These are phyloP conservation scores for Channa argus DNA, from an alignment of 2,113 vertebrate genomes.

Conservation along the genomic window DNA sequence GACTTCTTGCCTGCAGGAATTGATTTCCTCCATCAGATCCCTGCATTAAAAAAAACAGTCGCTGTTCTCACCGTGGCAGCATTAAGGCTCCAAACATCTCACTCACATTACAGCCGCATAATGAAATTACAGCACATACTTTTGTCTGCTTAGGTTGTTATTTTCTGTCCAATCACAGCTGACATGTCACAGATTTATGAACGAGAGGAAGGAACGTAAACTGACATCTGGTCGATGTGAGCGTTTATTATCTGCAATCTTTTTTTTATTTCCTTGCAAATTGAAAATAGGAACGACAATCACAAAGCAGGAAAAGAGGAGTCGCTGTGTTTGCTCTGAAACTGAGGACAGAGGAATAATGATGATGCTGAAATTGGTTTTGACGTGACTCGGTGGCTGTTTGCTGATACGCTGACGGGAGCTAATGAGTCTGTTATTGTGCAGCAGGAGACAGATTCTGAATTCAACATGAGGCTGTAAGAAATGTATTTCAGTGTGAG, in stretches of 20 bases:
- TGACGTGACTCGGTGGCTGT: conserved; percentile 3
- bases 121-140: conserved; percentile 14
- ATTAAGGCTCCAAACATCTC: not conserved
- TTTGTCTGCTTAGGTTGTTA: not conserved
- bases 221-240: conserved; percentile 25
- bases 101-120: conserved; percentile 4
- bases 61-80: not conserved
- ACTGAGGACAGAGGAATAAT: conserved; percentile 38
- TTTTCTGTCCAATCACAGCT: conserved; percentile 22
- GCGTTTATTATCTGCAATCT: conserved; percentile 42
- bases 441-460: conserved; percentile 18
- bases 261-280: conserved; percentile 55
- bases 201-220: conserved; percentile 7
- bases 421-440: conserved; percentile 37
- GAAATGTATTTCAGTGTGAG: not conserved
- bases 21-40: conserved; percentile 8
- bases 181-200: conserved; percentile 33
- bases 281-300: conserved; percentile 62
- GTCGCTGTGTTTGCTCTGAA: conserved; percentile 35
- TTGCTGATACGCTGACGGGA: conserved; percentile 28
- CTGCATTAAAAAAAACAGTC: not conserved
- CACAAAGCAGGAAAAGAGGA: conserved; percentile 3
- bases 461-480: conserved; percentile 11
- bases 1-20: conserved; percentile 8
- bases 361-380: conserved; percentile 48